These are phyloP conservation scores for Pelagia noctiluca DNA, from an alignment of 30 jellyfish, hydroid and myxozoan genomes.

Conservation along the genomic window DNA sequence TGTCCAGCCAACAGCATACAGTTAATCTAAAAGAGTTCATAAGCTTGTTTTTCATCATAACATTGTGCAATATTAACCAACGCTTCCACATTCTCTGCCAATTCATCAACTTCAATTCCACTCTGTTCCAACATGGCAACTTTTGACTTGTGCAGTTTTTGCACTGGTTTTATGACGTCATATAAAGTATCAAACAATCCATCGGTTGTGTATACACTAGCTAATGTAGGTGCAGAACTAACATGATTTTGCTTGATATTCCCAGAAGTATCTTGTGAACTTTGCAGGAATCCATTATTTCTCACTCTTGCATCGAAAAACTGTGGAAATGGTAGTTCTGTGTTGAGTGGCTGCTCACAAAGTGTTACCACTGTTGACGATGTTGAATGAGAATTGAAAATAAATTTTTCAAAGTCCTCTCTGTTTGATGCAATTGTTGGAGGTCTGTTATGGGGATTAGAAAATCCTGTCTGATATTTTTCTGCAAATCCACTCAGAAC, in stretches of 20 bases:
- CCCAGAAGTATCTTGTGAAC: not conserved
- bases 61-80: constrained; percentile 46
- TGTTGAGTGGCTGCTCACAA: constrained; percentile 43
- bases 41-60: constrained; percentile 56
- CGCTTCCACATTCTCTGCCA: constrained; percentile 71
- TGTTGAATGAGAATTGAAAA: constrained; percentile 1
- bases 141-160: constrained; percentile 29
- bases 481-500: constrained; percentile 53
- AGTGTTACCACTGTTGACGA: constrained; percentile 31
- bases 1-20: too few relatives aligned
- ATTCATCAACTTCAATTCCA: constrained; percentile 75
- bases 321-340: constrained; percentile 44
- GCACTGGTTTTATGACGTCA: constrained; percentile 57
- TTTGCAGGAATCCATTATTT: constrained; percentile 20
- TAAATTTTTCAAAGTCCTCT: constrained; percentile 30
- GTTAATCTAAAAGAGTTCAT: constrained; percentile 25
- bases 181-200: constrained; percentile 48
- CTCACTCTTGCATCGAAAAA: constrained; percentile 3
- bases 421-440: constrained; percentile 22
- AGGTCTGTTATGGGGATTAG: not conserved
- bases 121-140: constrained; percentile 28
- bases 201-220: constrained; percentile 63
- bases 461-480: not conserved
- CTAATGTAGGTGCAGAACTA: constrained; percentile 46
- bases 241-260: not conserved